Conservation (phyloP, 2,113 vertebrate species). For the Mohoua ochrocephala region DNA sequence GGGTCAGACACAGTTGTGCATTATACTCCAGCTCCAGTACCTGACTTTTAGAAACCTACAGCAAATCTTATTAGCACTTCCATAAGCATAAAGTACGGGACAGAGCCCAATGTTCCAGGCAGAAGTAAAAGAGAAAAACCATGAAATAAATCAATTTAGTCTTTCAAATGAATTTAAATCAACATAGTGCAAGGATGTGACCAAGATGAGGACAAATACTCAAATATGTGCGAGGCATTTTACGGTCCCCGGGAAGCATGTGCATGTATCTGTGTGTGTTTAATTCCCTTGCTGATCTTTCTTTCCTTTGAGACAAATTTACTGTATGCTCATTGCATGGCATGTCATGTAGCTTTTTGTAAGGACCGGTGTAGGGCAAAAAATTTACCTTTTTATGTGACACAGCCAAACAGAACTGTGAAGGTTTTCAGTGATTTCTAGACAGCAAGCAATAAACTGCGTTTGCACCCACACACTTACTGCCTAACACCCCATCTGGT, state of each 20-base stretch:
- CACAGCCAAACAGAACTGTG: conserved; percentile 64
- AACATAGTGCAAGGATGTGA: background rate
- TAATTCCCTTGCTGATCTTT: conserved; percentile 44
- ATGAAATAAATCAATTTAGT: conserved; percentile 54
- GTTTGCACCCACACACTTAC: conserved; percentile 84
- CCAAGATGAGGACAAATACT: conserved; percentile 25
- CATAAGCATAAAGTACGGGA: conserved; percentile 29
- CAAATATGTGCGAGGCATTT: conserved; percentile 6
- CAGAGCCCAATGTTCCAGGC: background rate
- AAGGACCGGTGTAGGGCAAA: conserved; percentile 58
- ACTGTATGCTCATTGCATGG: conserved; percentile 7
- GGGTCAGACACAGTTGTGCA: conserved; percentile 52
- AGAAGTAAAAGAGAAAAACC: conserved; percentile 38
- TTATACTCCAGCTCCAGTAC: conserved; percentile 64
- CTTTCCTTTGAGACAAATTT: conserved; percentile 60
- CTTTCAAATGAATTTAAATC: conserved; percentile 46
- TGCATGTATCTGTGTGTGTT: background rate
- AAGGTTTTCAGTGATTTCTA: conserved; percentile 76
- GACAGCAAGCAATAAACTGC: conserved; percentile 77
- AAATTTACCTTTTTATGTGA: conserved; percentile 69
- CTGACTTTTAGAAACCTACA: conserved; percentile 61
- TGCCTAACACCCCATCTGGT: conserved; percentile 95
- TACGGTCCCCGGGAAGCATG: background rate
- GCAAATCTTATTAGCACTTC: conserved; percentile 66
- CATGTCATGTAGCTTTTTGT: conserved; percentile 53